A percentile compares a stretch with the other conserved stretches of the same genome.
Conservation (phyloP, 2,888 invertebrate species). For the Melinaea menophilus region DNA sequence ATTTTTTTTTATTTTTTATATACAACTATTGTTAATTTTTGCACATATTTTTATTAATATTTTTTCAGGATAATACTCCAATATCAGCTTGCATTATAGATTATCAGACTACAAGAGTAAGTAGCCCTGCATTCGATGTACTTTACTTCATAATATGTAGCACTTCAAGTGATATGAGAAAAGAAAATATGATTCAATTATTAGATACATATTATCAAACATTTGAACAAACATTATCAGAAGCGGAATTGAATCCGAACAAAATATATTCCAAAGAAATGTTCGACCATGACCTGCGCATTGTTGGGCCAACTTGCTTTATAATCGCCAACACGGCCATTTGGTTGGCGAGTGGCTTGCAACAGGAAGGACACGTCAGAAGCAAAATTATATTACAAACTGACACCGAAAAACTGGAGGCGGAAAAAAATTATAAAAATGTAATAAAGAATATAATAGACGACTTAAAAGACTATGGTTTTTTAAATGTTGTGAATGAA, state of each 20-base stretch:
- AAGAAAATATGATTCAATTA: conserved; percentile 42
- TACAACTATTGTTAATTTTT: conserved; percentile 4
- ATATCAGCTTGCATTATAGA: conserved; percentile 62
- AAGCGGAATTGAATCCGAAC: conserved; percentile 39
- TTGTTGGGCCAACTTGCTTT: conserved; percentile 57
- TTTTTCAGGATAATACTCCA: conserved; percentile 51
- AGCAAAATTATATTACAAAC: conserved; percentile 52
- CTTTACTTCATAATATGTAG: conserved; percentile 61
- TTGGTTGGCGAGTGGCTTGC: conserved; percentile 62
- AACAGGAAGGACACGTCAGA: conserved; percentile 64
- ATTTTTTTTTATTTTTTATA: conserved; percentile 3
- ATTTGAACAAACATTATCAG: conserved; percentile 41
- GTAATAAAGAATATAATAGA: conserved; percentile 54
- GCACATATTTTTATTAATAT: conserved; percentile 14
- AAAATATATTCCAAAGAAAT: conserved; percentile 46
- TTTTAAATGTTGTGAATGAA: conserved; percentile 28
- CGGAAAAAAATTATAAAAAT: conserved; percentile 47
- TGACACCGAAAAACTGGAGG: conserved; percentile 45
- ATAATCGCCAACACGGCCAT: conserved; percentile 64
- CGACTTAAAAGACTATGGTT: conserved; percentile 54
- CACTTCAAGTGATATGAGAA: conserved; percentile 46
- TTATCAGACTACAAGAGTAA: conserved; percentile 59
- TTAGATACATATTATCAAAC: conserved; percentile 53
- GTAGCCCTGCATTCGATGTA: conserved; percentile 60
- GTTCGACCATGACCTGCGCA: conserved; percentile 53